Evolutionary conservation across 1,140 invertebrate species (phyloP).

Genomic region (Drosophila parvula): DNA sequence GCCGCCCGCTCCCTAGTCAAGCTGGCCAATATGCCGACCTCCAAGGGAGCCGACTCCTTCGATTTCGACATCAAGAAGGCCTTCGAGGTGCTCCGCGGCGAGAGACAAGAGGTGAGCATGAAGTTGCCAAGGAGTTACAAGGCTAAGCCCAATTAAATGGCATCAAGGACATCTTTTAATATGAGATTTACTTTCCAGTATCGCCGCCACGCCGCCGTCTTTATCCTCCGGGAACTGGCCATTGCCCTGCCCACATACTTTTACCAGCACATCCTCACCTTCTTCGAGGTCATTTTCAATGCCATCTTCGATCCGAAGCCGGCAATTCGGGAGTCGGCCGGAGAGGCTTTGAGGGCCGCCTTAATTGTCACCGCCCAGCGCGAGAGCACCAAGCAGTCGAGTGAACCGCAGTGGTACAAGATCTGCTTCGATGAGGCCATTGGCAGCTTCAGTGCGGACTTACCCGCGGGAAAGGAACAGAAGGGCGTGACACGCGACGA

Average conservation of each 20-base stretch:
- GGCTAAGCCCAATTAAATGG: neutral
- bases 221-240: constrained; percentile 96
- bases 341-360: constrained; percentile 95
- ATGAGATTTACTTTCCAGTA: constrained; percentile 82
- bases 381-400: constrained; percentile 95
- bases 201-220: constrained; percentile 95
- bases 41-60: constrained; percentile 97
- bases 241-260: constrained; percentile 98
- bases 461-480: constrained; percentile 86
- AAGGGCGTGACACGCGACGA: constrained; percentile 94
- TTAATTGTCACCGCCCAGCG: constrained; percentile 97
- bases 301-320: constrained; percentile 96
- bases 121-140: neutral
- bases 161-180: neutral
- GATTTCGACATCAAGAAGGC: constrained; percentile 98
- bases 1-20: constrained; percentile 97
- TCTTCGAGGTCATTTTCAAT: constrained; percentile 98
- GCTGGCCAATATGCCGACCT: constrained; percentile 95
- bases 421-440: constrained; percentile 96
- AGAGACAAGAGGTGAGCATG: constrained; percentile 90
- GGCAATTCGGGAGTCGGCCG: constrained; percentile 95
- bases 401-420: constrained; percentile 95
- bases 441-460: constrained; percentile 90
- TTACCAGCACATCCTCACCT: constrained; percentile 98
- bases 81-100: constrained; percentile 96